A percentile compares a stretch with the other conserved stretches of the same genome.
phyloP scores from a whole-genome alignment of 2,797 vertebrate genomes.

The Nyctalus aviator region DNA sequence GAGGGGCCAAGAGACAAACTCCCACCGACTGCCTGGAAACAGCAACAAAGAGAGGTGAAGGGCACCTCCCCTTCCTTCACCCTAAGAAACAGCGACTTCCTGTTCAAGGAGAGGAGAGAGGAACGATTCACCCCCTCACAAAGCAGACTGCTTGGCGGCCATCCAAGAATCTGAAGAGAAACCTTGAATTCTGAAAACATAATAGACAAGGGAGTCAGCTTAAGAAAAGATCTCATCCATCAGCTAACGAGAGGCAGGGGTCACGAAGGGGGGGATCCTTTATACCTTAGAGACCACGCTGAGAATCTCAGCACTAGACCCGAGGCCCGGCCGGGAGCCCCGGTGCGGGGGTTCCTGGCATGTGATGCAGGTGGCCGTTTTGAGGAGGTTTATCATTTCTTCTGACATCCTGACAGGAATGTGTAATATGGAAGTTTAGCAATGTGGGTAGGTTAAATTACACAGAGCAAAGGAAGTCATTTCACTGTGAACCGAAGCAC shows the following conservation, averaged over 20 bases:
- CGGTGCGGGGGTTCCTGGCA: conserved; percentile 69
- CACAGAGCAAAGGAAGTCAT: conserved; percentile 83
- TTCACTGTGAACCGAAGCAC: conserved; percentile 83
- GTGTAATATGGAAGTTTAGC: conserved; percentile 84
- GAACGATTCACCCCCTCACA: conserved; percentile 79
- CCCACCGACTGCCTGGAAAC: conserved; percentile 75
- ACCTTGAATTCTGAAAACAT: conserved; percentile 85
- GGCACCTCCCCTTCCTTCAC: background rate
- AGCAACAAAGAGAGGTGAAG: conserved; percentile 19
- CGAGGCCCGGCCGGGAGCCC: conserved; percentile 50
- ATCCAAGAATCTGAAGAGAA: conserved; percentile 83
- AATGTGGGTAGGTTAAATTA: conserved; percentile 86
- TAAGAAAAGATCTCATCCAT: conserved; percentile 87
- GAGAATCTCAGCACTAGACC: conserved; percentile 80
- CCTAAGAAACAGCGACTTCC: conserved; percentile 81
- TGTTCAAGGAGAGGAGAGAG: conserved; percentile 77
- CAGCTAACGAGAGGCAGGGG: conserved; percentile 87
- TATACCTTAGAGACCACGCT: conserved; percentile 84
- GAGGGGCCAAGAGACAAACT: background rate
- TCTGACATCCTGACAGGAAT: conserved; percentile 85
- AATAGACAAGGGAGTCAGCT: conserved; percentile 85
- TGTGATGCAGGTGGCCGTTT: conserved; percentile 81
- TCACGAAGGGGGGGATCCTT: conserved; percentile 83
- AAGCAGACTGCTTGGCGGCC: conserved; percentile 81
- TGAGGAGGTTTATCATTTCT: conserved; percentile 84